These are phyloP conservation scores for Eulacestoma nigropectus DNA, from an alignment of 2,113 vertebrate species.

Conservation along the genomic window DNA sequence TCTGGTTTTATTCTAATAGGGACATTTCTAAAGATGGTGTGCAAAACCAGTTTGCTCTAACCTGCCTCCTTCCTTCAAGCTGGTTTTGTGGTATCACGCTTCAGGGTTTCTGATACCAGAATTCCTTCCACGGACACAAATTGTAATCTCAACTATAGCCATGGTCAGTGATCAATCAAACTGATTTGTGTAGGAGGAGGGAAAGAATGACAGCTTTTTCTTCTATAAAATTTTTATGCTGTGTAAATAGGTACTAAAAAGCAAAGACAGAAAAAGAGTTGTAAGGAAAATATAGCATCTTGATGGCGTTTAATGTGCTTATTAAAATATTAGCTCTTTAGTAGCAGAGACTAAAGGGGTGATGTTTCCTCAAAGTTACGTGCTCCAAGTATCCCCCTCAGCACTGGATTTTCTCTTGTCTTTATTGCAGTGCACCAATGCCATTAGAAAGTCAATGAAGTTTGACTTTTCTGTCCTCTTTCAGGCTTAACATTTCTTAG, in stretches of 20 bases:
- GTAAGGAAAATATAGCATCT: neutral
- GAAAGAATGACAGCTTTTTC: neutral
- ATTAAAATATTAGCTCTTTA: neutral
- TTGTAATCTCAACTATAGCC: neutral
- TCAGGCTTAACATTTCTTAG: neutral
- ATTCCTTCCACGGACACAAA: neutral
- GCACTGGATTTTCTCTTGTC: neutral
- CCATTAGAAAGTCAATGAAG: neutral
- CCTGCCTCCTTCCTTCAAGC: neutral
- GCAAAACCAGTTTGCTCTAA: neutral
- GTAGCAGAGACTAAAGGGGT: neutral
- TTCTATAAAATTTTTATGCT: neutral
- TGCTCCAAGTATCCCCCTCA: accelerated
- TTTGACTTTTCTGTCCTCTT: neutral
- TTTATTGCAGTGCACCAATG: neutral
- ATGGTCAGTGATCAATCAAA: neutral
- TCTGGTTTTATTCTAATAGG: neutral
- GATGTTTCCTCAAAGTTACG: neutral
- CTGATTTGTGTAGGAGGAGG: neutral
- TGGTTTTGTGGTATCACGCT: neutral
- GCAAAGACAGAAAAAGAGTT: neutral
- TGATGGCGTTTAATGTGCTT: neutral
- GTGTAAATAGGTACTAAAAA: neutral
- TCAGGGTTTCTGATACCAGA: neutral
- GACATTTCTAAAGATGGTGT: neutral